Conservation (phyloP, 2,888 invertebrate species). For the Brachynemurus nebulosus region DNA sequence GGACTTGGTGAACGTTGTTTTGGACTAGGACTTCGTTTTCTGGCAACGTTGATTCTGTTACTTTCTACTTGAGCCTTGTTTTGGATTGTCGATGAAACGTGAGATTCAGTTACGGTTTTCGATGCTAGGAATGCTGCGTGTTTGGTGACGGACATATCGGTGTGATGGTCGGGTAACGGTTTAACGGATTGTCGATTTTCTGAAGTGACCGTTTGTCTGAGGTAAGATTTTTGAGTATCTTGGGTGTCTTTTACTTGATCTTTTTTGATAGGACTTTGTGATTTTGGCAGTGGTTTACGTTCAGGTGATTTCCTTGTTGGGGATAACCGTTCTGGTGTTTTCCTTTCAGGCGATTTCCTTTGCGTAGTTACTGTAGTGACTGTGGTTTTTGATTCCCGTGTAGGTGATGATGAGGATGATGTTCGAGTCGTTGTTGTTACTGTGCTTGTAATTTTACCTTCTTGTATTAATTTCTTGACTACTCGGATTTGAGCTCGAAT, state of each 20-base stretch:
- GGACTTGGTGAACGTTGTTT: constrained; percentile 24
- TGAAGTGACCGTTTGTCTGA: not conserved
- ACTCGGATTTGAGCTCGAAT: constrained; percentile 64
- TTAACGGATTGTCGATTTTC: not conserved
- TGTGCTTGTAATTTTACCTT: constrained; percentile 23
- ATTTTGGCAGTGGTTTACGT: constrained; percentile 8
- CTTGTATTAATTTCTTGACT: constrained; percentile 44
- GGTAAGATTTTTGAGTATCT: constrained; percentile 9
- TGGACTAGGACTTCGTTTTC: constrained; percentile 18
- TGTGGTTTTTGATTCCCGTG: constrained; percentile 21
- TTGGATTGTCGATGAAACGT: constrained; percentile 4
- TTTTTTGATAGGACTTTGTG: constrained; percentile 9
- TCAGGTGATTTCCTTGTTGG: constrained; percentile 4
- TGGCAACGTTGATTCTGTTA: too few relatives aligned
- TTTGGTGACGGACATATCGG: not conserved
- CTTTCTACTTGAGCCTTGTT: too few relatives aligned
- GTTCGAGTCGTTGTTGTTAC: constrained; percentile 27
- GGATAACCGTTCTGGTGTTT: not conserved
- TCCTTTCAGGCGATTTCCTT: constrained; percentile 14
- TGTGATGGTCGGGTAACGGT: not conserved
- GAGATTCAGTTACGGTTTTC: constrained; percentile 13
- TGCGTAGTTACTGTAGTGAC: constrained; percentile 25
- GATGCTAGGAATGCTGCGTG: constrained; percentile 29
- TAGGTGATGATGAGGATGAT: constrained; percentile 15
- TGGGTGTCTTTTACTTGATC: constrained; percentile 14